Evolutionary conservation across 2,888 invertebrate species (phyloP).

Genomic region (Apodemia zela): DNA sequence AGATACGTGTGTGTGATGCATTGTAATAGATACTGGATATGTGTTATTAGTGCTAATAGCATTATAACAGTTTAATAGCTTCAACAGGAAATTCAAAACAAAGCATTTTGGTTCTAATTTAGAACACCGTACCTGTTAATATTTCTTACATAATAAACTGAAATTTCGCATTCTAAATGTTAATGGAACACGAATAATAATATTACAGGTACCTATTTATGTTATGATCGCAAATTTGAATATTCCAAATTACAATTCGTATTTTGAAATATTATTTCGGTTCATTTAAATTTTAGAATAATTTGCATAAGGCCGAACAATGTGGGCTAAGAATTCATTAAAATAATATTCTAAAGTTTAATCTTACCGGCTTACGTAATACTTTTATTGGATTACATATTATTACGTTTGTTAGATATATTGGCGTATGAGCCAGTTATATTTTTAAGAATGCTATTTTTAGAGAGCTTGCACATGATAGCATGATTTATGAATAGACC

Average conservation of each 20-base stretch:
- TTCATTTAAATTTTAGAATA: conserved; percentile 10
- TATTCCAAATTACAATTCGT: conserved; percentile 10
- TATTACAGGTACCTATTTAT: not conserved
- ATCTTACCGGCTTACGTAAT: not conserved
- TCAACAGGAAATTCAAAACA: not conserved
- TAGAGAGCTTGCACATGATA: not conserved
- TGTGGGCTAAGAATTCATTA: conserved; percentile 12
- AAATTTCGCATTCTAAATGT: conserved; percentile 5
- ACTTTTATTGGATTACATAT: not conserved
- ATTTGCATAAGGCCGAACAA: not conserved
- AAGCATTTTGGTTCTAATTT: not conserved
- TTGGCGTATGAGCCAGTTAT: not conserved
- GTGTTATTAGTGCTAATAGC: no score
- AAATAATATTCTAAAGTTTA: conserved; percentile 6
- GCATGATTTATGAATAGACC: no score
- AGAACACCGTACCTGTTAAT: not conserved
- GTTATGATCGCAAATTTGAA: not conserved
- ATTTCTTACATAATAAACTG: not conserved
- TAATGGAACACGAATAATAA: conserved; percentile 5
- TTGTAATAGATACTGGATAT: no score
- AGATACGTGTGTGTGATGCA: no score
- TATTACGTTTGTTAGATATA: not conserved
- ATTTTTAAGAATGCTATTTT: not conserved
- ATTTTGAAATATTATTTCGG: conserved; percentile 7
- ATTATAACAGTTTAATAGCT: no score